phyloP scores from a whole-genome alignment of 2,888 invertebrate genomes.

The Microctonus aethiopoides region DNA sequence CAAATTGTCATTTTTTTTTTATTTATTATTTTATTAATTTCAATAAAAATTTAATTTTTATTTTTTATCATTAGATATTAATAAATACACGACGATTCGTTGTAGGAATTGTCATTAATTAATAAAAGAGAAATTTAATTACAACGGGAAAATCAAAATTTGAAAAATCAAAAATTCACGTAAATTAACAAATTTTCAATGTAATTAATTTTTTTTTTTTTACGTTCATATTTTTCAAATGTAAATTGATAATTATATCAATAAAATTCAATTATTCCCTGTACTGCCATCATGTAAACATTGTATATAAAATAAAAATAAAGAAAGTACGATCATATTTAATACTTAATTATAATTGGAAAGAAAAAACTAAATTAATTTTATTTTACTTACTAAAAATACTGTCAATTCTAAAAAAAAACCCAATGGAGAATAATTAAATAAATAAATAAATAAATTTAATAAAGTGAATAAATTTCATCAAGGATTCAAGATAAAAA shows the following conservation, averaged over 20 bases:
- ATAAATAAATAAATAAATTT: too few species aligned
- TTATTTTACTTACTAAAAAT: too few species aligned
- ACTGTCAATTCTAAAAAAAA: too few species aligned
- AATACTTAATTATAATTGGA: too few species aligned
- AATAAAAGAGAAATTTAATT: neutral
- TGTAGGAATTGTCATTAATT: neutral
- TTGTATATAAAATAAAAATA: slow-evolving; percentile 7
- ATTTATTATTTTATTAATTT: neutral
- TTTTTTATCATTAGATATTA: neutral
- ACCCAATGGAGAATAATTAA: too few species aligned
- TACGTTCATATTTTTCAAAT: neutral
- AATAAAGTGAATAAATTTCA: too few species aligned
- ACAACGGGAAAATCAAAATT: neutral
- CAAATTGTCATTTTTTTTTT: neutral
- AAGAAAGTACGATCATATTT: too few species aligned
- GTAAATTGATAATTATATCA: slow-evolving; percentile 15
- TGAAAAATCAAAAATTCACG: neutral
- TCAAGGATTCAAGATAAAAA: too few species aligned
- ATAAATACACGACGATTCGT: neutral
- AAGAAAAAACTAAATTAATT: too few species aligned
- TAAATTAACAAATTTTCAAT: neutral
- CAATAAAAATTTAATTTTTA: neutral
- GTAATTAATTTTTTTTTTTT: neutral
- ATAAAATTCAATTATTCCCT: slow-evolving; percentile 12
- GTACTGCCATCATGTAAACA: slow-evolving; percentile 31